Percentiles rank a stretch among this genome's conserved stretches.
Conservation (phyloP, 2,797 vertebrate species). For the Oophaga sylvatica region DNA sequence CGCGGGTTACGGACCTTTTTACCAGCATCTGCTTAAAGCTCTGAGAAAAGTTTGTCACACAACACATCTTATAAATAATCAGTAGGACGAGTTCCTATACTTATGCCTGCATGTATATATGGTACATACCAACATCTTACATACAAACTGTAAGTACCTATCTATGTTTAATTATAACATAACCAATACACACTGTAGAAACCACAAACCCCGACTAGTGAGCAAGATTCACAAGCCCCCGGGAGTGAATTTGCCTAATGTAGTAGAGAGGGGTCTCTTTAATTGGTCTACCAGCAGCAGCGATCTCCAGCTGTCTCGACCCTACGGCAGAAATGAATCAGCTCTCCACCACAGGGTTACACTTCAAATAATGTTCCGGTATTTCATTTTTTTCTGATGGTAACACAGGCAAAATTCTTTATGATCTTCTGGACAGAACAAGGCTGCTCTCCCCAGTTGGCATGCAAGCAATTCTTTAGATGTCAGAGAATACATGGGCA, state of each 20-base stretch:
- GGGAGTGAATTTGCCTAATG: conserved; percentile 5
- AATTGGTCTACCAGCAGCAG: neutral
- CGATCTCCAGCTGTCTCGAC: conserved; percentile 11
- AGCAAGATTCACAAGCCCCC: neutral
- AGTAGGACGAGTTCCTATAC: too few species aligned
- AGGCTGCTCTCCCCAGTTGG: neutral
- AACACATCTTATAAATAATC: too few species aligned
- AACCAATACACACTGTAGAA: neutral
- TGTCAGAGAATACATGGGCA: neutral
- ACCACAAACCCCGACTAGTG: neutral
- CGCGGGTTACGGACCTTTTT: too few species aligned
- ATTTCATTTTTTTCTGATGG: conserved; percentile 22
- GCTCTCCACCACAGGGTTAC: conserved; percentile 13
- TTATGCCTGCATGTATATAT: too few species aligned
- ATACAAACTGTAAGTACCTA: neutral
- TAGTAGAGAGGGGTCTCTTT: neutral
- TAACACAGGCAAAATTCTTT: conserved; percentile 25
- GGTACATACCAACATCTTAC: too few species aligned
- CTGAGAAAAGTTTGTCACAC: too few species aligned
- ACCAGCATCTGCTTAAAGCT: too few species aligned
- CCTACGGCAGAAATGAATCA: conserved; percentile 10
- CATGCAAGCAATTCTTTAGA: neutral
- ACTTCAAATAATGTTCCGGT: conserved; percentile 20
- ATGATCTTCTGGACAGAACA: conserved; percentile 22
- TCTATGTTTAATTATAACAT: neutral